Evolutionary conservation across 2,888 invertebrate genomes (phyloP), one percentile per base, ranked within the genome.

Genomic region (Artemia sp.): DNA sequence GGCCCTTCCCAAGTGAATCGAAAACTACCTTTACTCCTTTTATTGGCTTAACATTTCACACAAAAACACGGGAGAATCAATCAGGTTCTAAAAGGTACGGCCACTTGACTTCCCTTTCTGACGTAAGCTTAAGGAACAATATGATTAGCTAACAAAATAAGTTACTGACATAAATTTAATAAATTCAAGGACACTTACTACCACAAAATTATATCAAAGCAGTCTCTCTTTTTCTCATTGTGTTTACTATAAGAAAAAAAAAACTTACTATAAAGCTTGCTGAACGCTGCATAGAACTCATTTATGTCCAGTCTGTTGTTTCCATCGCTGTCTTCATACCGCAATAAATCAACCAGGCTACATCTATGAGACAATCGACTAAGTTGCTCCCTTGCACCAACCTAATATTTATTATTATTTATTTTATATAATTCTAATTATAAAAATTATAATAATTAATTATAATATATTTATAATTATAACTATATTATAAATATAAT

Each of bases 231-330:
- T 19, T 19, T 19, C 19, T 19, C 19, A 19, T 19, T 19, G 19
- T 19, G 19, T 51, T 71, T 38, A 38, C 67, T 52, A 69, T 69
- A 67, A 70, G 70, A 72, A 72, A 70, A 69, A 69, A 72, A 72
- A 72, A 73, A 83, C 85, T 83, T 79, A 86, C 86, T 86, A 80
- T 85, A 85, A 73, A 85, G 82, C 81, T 86, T 86, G 81, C 86
- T 86, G 79, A 88, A 88, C 71, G 87, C 87, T 73, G 84, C 82
- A 77, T 86, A 85, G 78, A 88, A 87, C 77, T 88, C 87, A 75
- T 85, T 85, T 74, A 87, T 83, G 76, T 84, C 85, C 67, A 86
- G 79, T 73, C 83, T 83, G 38, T 83, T 83, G 75, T 86, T 85
- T 73, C 82, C 81, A 76, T 86, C 84, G 7, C 82, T 78, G 76